Evolutionary conservation across 2,888 invertebrate genomes (phyloP).

Genomic region (Cephus nigrinus): DNA sequence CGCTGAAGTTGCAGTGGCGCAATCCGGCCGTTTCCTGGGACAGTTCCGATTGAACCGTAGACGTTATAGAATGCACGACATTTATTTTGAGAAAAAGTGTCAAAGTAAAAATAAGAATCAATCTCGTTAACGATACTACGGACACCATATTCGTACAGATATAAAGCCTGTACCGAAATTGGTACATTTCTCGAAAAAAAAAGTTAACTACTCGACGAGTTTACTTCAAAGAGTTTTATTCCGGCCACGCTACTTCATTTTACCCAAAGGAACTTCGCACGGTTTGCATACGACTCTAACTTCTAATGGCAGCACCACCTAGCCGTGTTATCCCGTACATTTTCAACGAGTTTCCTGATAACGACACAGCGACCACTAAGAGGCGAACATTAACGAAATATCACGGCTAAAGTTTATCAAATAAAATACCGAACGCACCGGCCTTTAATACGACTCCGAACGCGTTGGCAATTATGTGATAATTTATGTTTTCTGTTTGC

Average conservation of each 20-base stretch:
- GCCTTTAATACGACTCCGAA: neutral
- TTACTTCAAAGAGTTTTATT: neutral
- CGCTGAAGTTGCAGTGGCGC: constrained; percentile 39
- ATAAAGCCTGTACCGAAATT: neutral
- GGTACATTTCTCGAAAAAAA: neutral
- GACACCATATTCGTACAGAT: neutral
- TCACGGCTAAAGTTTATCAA: neutral
- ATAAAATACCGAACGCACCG: neutral
- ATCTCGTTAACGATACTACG: neutral
- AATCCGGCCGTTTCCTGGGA: constrained; percentile 3
- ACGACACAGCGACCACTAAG: neutral
- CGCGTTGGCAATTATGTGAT: neutral
- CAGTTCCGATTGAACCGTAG: neutral
- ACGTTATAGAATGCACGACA: neutral
- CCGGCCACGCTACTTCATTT: neutral
- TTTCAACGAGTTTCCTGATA: constrained; percentile 4
- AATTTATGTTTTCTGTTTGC: neutral
- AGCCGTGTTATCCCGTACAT: neutral
- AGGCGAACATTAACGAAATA: neutral
- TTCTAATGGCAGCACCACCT: neutral
- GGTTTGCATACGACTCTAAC: neutral
- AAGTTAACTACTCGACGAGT: neutral
- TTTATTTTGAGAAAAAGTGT: neutral
- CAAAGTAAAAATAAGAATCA: neutral
- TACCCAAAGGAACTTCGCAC: neutral